Evolutionary conservation across 2,113 vertebrate genomes (phyloP).

Genomic region (Zootoca vivipara): DNA sequence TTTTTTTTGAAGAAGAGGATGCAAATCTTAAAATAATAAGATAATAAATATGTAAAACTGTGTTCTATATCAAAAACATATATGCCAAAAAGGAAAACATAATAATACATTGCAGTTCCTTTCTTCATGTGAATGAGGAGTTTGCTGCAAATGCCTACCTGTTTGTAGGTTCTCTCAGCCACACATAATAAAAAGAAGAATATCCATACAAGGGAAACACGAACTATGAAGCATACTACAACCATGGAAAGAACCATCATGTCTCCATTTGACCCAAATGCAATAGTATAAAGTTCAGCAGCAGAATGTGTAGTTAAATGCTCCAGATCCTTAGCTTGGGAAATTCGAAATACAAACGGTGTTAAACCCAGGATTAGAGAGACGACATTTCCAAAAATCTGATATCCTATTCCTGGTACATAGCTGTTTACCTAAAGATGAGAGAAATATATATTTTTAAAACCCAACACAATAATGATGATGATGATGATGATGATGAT

Average conservation of each 20-base stretch:
- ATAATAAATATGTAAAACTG: not conserved
- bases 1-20: not conserved
- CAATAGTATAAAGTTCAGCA: constrained; percentile 84
- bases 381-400: constrained; percentile 93
- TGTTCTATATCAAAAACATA: fast-evolving
- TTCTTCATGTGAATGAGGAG: not conserved
- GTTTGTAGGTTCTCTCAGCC: constrained; percentile 97
- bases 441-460: constrained; percentile 23
- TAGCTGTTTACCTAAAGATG: constrained; percentile 89
- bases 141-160: constrained; percentile 77
- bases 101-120: not conserved
- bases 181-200: constrained; percentile 99
- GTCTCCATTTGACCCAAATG: constrained; percentile 86
- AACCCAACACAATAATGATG: too few relatives aligned
- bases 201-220: constrained; percentile 95
- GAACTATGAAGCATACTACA: constrained; percentile 90
- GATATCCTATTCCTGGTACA: constrained; percentile 94
- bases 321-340: constrained; percentile 90
- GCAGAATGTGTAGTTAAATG: constrained; percentile 86
- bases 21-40: not conserved
- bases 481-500: too few relatives aligned
- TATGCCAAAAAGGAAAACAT: not conserved
- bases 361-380: constrained; percentile 90
- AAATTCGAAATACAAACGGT: constrained; percentile 90
- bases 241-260: constrained; percentile 89